These are phyloP conservation scores for Noctilio leporinus DNA, from an alignment of 2,113 vertebrate genomes.

Conservation along the genomic window DNA sequence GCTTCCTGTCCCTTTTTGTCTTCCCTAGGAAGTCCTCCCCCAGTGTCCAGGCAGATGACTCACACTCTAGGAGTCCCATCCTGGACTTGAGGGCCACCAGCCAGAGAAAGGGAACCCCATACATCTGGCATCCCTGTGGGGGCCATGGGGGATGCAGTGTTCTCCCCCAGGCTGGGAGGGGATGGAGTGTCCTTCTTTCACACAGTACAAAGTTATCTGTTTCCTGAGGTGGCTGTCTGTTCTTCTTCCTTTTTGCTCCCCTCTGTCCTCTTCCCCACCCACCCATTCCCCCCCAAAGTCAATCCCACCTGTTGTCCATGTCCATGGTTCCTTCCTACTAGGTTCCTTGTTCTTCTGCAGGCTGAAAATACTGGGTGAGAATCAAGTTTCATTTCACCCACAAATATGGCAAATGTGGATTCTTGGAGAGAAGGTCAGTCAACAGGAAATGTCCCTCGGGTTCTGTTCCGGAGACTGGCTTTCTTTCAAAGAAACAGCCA, in stretches of 20 bases:
- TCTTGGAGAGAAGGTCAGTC: background rate
- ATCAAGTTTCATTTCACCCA: background rate
- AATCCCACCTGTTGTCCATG: too few relatives aligned
- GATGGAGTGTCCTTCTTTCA: background rate
- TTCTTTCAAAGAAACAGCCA: background rate
- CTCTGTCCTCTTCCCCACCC: too few relatives aligned
- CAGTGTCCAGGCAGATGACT: background rate
- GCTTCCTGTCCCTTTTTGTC: background rate
- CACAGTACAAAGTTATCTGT: background rate
- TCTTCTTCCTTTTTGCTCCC: too few relatives aligned
- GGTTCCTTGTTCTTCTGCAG: background rate
- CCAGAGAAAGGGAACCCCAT: background rate
- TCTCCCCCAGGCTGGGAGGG: background rate
- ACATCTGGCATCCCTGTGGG: background rate
- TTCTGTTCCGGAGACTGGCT: background rate
- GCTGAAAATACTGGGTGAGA: background rate
- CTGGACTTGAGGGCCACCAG: background rate
- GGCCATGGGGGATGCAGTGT: fast-evolving
- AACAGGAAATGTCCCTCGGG: background rate
- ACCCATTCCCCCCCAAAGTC: too few relatives aligned
- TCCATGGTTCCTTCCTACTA: too few relatives aligned
- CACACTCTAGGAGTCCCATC: background rate
- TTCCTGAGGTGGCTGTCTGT: background rate
- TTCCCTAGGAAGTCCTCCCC: background rate
- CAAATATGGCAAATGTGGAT: background rate